phyloP scores from a whole-genome alignment of 2,113 vertebrate genomes.

The sheep (Ovis aries) region DNA sequence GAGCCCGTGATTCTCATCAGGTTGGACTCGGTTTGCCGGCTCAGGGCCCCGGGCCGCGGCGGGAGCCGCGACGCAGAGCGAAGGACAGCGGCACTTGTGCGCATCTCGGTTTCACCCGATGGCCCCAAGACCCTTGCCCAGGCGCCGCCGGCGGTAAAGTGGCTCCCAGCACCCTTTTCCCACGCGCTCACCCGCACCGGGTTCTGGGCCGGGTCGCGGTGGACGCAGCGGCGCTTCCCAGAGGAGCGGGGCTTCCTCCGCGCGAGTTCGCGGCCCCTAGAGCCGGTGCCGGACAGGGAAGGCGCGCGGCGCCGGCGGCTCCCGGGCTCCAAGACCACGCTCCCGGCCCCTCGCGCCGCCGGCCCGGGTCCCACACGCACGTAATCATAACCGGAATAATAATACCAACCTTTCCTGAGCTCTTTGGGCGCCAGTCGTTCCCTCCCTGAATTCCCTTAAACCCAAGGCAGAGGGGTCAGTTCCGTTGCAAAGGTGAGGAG shows the following conservation, averaged over 20 bases:
- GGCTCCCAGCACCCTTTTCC: background rate
- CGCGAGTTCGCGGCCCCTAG: background rate
- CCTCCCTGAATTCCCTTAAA: background rate
- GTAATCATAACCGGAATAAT: background rate
- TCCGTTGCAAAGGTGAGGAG: background rate
- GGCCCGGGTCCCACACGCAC: background rate
- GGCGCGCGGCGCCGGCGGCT: background rate
- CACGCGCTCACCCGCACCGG: background rate
- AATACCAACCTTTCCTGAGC: background rate
- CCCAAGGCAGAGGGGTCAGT: background rate
- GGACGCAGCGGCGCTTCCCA: background rate
- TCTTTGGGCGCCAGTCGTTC: background rate
- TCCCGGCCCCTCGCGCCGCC: background rate
- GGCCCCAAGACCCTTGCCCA: background rate
- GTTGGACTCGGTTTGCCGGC: conserved; percentile 46
- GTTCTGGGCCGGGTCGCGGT: conserved; percentile 16
- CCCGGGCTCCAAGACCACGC: background rate
- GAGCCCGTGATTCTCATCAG: conserved; percentile 46
- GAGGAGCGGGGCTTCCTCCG: background rate
- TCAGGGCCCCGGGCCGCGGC: background rate
- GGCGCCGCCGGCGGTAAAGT: conserved; percentile 8
- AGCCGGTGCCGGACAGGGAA: background rate
- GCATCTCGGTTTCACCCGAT: background rate
- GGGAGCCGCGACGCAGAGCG: background rate
- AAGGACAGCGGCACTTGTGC: conserved; percentile 17